Evolutionary conservation across 2,113 vertebrate species (phyloP).

Genomic region (Lophura nycthemera): DNA sequence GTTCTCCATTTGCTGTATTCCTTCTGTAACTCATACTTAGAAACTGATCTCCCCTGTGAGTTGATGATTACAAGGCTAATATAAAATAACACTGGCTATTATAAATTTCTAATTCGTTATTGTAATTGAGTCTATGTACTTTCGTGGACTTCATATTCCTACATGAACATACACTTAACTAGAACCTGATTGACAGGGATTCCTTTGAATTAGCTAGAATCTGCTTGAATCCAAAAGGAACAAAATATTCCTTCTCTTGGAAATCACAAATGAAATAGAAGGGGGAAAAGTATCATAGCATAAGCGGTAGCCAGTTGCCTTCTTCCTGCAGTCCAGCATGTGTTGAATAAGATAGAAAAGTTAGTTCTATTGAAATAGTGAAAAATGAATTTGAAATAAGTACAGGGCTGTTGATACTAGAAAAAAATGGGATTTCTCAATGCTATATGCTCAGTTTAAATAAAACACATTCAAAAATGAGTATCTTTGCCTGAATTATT

Average conservation of each 20-base stretch:
- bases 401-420: too few species aligned
- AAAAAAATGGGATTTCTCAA: background rate
- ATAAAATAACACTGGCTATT: background rate
- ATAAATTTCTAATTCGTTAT: background rate
- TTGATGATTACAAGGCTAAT: background rate
- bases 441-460: background rate
- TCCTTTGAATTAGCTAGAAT: background rate
- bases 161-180: background rate
- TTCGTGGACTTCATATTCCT: background rate
- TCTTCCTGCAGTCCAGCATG: background rate
- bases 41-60: background rate
- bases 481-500: background rate
- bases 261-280: background rate
- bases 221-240: background rate
- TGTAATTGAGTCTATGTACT: background rate
- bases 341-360: background rate
- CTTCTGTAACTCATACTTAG: background rate
- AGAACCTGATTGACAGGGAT: background rate
- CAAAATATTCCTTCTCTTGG: background rate
- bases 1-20: background rate
- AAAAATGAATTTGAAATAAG: background rate
- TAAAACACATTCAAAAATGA: background rate
- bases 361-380: background rate
- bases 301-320: rapidly evolving
- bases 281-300: background rate